Evolutionary conservation across 2,888 invertebrate genomes (phyloP).

Genomic region (Lingula anatina): DNA sequence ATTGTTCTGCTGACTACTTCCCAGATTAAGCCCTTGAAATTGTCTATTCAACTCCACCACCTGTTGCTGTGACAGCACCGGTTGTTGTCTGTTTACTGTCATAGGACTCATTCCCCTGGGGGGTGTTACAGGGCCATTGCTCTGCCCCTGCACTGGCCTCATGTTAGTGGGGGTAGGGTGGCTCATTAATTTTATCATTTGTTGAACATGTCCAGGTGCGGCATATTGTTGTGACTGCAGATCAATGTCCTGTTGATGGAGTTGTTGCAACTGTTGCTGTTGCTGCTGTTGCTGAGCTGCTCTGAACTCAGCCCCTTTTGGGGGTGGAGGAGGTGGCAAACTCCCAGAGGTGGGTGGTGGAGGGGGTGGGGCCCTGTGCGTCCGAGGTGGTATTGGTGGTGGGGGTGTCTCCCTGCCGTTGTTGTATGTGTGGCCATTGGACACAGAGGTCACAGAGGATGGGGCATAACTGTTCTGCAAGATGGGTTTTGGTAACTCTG

Average conservation of each 20-base stretch:
- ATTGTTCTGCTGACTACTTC: slow-evolving; percentile 6
- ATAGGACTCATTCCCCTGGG: slow-evolving; percentile 62
- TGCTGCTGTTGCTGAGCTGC: not conserved
- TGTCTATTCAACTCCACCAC: slow-evolving; percentile 2
- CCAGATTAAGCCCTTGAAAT: slow-evolving; percentile 3
- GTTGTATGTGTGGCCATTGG: not conserved
- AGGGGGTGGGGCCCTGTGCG: slow-evolving; percentile 57
- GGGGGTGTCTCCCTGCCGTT: slow-evolving; percentile 16
- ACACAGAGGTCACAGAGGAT: slow-evolving; percentile 1
- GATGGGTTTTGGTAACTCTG: too few species aligned
- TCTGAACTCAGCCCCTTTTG: not conserved
- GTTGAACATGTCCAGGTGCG: slow-evolving; percentile 60
- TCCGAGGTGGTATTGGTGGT: slow-evolving; percentile 57
- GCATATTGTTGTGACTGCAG: slow-evolving; percentile 6
- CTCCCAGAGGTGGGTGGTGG: slow-evolving; percentile 27
- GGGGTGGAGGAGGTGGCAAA: slow-evolving; percentile 21
- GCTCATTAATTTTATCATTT: slow-evolving; percentile 71
- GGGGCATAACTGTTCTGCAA: slow-evolving; percentile 31
- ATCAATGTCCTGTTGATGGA: not conserved
- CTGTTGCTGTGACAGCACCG: not conserved
- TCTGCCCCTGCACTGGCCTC: slow-evolving; percentile 10
- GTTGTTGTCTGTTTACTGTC: slow-evolving; percentile 51
- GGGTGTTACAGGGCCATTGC: slow-evolving; percentile 29
- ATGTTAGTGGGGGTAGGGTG: not conserved
- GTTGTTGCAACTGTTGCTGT: not conserved